Evolutionary conservation across 2,113 vertebrate species (phyloP).

Genomic region (Coryphaenoides rupestris): DNA sequence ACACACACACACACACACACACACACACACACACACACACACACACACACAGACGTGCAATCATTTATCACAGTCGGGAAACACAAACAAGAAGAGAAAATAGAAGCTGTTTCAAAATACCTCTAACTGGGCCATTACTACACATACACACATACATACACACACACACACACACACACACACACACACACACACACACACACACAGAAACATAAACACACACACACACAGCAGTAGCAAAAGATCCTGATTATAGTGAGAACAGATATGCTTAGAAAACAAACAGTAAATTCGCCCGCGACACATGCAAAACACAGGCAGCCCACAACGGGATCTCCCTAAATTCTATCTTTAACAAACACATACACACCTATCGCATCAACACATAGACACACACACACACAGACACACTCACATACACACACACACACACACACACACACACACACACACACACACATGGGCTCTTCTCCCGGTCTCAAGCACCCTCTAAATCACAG

Average conservation of each 20-base stretch:
- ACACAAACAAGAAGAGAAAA: constrained; percentile 55
- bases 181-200: constrained; percentile 13
- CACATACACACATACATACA: constrained; percentile 10
- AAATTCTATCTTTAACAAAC: constrained; percentile 7
- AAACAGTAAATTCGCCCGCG: constrained; percentile 7
- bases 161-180: constrained; percentile 9
- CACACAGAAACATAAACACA: too few relatives aligned
- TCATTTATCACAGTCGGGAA: constrained; percentile 12
- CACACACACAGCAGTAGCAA: constrained; percentile 13
- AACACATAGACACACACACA: too few relatives aligned
- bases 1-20: constrained; percentile 13
- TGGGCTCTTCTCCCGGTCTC: constrained; percentile 27
- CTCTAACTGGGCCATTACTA: constrained; percentile 56
- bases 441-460: constrained; percentile 18
- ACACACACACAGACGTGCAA: too few relatives aligned
- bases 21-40: constrained; percentile 39
- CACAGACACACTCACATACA: too few relatives aligned
- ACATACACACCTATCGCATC: not conserved
- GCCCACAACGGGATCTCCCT: too few relatives aligned
- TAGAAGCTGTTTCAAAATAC: constrained; percentile 56
- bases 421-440: too few relatives aligned
- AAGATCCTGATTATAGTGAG: constrained; percentile 28
- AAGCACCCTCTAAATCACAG: constrained; percentile 55
- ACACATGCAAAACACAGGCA: not conserved
- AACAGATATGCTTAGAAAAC: constrained; percentile 35